A percentile compares a stretch with the other conserved stretches of the same genome.
Conservation (phyloP, 2,797 vertebrate species). For the Salarias fasciatus region DNA sequence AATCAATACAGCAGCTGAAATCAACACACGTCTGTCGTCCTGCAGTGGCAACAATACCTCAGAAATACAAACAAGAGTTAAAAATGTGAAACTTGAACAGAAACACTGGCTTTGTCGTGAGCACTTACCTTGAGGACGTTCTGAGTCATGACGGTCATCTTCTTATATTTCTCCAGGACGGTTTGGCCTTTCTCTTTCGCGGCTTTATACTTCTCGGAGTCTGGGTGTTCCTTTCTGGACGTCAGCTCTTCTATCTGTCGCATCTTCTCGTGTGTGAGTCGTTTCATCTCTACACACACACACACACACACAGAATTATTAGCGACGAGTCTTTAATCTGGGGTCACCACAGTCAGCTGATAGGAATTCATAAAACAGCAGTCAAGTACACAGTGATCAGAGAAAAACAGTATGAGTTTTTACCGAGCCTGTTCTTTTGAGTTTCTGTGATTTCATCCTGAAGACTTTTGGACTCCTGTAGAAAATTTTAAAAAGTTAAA, state of each 20-base stretch:
- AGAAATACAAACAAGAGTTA: too few relatives aligned
- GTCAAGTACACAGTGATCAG: too few relatives aligned
- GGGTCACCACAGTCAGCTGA: not conserved
- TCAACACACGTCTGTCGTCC: too few relatives aligned
- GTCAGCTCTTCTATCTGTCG: conserved; percentile 76
- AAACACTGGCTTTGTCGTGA: too few relatives aligned
- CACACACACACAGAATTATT: too few relatives aligned
- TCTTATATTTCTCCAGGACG: conserved; percentile 81
- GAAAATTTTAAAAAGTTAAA: not conserved
- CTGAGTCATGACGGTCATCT: conserved; percentile 77
- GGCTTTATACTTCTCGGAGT: conserved; percentile 72
- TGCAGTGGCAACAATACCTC: too few relatives aligned
- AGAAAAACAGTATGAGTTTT: not conserved
- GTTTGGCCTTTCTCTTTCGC: conserved; percentile 74
- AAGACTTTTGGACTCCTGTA: conserved; percentile 78
- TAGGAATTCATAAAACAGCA: not conserved
- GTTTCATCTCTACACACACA: conserved; percentile 74
- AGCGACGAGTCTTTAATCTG: not conserved
- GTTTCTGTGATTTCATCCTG: conserved; percentile 79
- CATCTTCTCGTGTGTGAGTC: conserved; percentile 79
- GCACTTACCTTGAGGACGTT: conserved; percentile 81
- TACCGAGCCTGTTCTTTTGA: conserved; percentile 83
- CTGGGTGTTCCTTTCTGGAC: conserved; percentile 68
- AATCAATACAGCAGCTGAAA: too few relatives aligned
- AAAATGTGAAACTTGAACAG: too few relatives aligned